Percentiles rank a stretch among this genome's conserved stretches.
phyloP scores from a whole-genome alignment of 2,888 invertebrate species.

The Ganaspis brasiliensis region DNA sequence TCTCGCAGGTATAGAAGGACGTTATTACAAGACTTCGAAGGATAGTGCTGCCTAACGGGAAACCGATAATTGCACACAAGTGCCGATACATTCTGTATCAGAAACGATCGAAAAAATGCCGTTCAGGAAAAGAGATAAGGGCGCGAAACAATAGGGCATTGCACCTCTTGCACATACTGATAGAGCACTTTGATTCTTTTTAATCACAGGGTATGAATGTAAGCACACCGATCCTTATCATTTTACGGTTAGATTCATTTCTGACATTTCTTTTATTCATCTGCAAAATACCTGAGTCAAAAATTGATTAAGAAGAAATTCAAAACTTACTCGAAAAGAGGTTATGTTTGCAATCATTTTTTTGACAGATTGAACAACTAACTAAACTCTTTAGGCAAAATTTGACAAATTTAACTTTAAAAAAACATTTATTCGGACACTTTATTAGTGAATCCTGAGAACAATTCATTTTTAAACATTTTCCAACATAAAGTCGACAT shows the following conservation, averaged over 20 bases:
- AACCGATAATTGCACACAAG: constrained; percentile 24
- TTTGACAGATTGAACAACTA: no score
- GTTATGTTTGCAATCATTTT: no score
- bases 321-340: no score
- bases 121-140: constrained; percentile 33
- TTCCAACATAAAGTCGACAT: no score
- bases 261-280: background rate
- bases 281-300: background rate
- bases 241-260: constrained; percentile 1
- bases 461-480: no score
- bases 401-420: no score
- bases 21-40: constrained; percentile 23
- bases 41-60: constrained; percentile 33
- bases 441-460: no score
- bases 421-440: no score
- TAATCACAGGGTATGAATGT: constrained; percentile 21
- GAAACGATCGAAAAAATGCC: constrained; percentile 25
- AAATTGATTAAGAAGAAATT: background rate
- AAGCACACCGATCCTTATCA: background rate
- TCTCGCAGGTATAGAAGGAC: constrained; percentile 16
- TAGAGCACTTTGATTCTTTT: constrained; percentile 15
- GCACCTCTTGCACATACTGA: constrained; percentile 12
- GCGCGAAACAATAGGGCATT: constrained; percentile 24
- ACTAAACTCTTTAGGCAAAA: no score
- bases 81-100: constrained; percentile 17